A percentile compares a stretch with the other conserved stretches of the same genome.
Conservation (phyloP, 2,797 vertebrate genomes). For the Chanos chanos region DNA sequence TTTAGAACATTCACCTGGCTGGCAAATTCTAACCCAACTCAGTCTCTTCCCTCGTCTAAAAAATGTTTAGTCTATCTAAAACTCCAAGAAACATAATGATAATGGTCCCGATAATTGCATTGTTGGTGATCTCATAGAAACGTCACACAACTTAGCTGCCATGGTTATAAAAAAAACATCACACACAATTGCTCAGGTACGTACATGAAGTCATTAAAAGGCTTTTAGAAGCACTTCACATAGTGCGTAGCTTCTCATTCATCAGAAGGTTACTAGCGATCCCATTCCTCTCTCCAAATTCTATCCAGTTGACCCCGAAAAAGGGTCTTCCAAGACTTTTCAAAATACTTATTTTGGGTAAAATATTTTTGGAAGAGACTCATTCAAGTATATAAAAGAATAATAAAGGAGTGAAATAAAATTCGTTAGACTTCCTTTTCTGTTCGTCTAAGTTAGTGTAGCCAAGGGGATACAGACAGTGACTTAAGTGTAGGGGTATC, state of each 20-base stretch:
- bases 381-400: constrained; percentile 43
- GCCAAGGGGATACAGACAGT: constrained; percentile 63
- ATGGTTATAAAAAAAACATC: too few species aligned
- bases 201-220: too few species aligned
- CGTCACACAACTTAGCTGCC: too few species aligned
- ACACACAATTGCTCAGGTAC: too few species aligned
- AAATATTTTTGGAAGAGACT: constrained; percentile 8
- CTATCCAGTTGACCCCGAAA: background rate
- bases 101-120: too few species aligned
- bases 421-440: constrained; percentile 62
- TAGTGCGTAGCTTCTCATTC: too few species aligned
- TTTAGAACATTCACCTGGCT: background rate
- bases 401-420: constrained; percentile 48
- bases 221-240: too few species aligned
- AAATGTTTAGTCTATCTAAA: too few species aligned
- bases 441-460: constrained; percentile 59
- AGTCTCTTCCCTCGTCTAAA: too few species aligned
- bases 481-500: constrained; percentile 65
- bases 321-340: background rate
- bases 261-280: too few species aligned
- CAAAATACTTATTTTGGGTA: background rate
- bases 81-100: too few species aligned
- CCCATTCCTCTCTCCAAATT: background rate
- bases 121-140: too few species aligned
- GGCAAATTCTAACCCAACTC: background rate